Evolutionary conservation across 2,797 vertebrate genomes (phyloP).

Genomic region (Meriones psammophilus): DNA sequence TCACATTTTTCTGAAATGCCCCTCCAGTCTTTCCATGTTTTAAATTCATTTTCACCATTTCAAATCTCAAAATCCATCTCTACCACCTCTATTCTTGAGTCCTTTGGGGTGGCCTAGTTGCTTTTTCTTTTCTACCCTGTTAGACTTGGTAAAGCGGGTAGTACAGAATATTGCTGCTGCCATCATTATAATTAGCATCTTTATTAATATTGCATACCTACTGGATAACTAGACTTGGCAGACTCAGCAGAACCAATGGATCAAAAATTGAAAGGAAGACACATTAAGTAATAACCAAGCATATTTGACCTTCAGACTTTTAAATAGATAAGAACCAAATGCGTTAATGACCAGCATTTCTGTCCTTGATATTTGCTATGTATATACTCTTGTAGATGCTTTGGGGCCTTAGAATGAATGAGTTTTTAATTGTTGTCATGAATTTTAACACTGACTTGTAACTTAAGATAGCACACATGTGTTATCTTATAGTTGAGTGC

Average conservation of each 20-base stretch:
- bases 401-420: not conserved
- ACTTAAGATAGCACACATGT: constrained; percentile 7
- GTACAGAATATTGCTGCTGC: not conserved
- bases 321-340: not conserved
- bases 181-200: not conserved
- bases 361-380: constrained; percentile 18
- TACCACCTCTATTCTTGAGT: not conserved
- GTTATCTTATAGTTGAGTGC: not conserved
- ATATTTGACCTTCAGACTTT: not conserved
- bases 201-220: not conserved
- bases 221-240: not conserved
- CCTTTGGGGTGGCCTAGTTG: not conserved
- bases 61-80: not conserved
- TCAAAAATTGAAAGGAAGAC: not conserved
- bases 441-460: not conserved
- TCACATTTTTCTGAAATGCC: not conserved
- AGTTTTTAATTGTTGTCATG: not conserved
- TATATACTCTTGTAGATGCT: not conserved
- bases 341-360: not conserved
- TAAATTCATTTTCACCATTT: not conserved
- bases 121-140: not conserved
- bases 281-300: not conserved
- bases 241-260: not conserved
- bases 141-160: not conserved
- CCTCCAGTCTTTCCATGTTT: not conserved